Base-by-base conservation (phyloP, 2,113 vertebrate genomes). In the Clarias batrachus region DNA sequence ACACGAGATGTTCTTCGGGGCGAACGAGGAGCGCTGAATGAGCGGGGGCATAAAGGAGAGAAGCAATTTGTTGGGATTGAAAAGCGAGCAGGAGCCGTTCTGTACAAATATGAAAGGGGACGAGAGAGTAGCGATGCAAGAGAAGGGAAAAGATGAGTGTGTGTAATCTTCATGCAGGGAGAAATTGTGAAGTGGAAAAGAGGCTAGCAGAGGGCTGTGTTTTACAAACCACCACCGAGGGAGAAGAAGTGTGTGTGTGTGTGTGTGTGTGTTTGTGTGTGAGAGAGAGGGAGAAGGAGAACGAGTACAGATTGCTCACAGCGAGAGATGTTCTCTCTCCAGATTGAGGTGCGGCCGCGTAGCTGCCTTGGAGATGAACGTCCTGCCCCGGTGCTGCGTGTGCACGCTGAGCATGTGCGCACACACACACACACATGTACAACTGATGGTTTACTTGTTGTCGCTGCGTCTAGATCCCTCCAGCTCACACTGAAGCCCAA, bases 231-330 rank as follows among this genome's bases (percentile, higher is more conserved):
- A 91, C 91, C 85, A 88, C 57, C 12, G 77, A 76, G 83, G 48
- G 85, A 85, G 54, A 27, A 54, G 86, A 48, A 84, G 66, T 62
- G 78, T 80, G 78, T 37, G 78, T 60, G 16, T 33, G n/a, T 57
- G 48, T 57, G 52, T 78, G 74, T 77, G 74, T 77, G 70, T 82
- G 79, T 59, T 54, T 57, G 84, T 87, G 87, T 83, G 85, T 87
- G 88, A 63, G 59, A 81, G 88, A 87, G 85, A 87, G 86, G 84
- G 88, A 88, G 87, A 89, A 88, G 85, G 76, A 87, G 89, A 89
- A 66, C 71, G 80, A 89, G 85, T 92, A 88, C 93, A 92, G 93
- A 94, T 95, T 94, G 93, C 92, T 93, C 94, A 89, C 93, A 94
- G 93, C 90, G 19, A 93, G 93, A 92, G 89, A 92, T 92, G 91